phyloP scores from a whole-genome alignment of 2,888 invertebrate genomes.

The Melikaiella ostensackeni region DNA sequence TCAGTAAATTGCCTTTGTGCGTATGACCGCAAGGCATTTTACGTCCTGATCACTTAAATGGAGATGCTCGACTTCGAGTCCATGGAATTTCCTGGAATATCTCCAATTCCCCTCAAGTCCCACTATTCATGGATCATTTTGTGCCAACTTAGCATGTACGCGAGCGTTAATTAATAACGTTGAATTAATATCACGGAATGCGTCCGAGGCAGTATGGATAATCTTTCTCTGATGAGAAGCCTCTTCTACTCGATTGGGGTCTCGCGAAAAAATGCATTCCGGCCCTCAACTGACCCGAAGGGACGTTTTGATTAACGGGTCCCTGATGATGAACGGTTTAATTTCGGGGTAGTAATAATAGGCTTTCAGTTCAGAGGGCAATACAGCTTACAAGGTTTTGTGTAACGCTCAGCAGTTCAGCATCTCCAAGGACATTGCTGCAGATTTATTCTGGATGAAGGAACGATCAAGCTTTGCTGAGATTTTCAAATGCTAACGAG shows the following conservation, averaged over 20 bases:
- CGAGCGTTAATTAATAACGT: slow-evolving; percentile 1
- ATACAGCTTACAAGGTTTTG: slow-evolving; percentile 13
- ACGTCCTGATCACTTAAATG: background rate
- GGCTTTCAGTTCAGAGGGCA: slow-evolving; percentile 44
- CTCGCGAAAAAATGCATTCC: slow-evolving; percentile 30
- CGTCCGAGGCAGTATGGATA: background rate
- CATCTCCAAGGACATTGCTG: background rate
- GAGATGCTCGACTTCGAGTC: slow-evolving; percentile 4
- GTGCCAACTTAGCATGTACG: slow-evolving; percentile 22
- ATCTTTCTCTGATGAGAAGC: slow-evolving; percentile 12
- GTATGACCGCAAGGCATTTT: slow-evolving; percentile 6
- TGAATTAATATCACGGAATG: slow-evolving; percentile 12
- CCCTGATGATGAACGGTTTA: slow-evolving; percentile 70
- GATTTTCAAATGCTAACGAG: slow-evolving; percentile 5
- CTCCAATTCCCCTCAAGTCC: slow-evolving; percentile 3
- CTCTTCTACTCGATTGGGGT: background rate
- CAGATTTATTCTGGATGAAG: background rate
- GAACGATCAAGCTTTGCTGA: background rate
- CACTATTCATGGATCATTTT: slow-evolving; percentile 30
- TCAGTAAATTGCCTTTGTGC: background rate
- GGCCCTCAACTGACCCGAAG: slow-evolving; percentile 41
- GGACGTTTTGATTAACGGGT: slow-evolving; percentile 69
- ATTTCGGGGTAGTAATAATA: slow-evolving; percentile 63
- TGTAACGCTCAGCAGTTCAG: slow-evolving; percentile 16
- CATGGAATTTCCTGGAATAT: slow-evolving; percentile 37